Conservation (phyloP, 1,140 invertebrate genomes). For the Hycleus cichorii region DNA sequence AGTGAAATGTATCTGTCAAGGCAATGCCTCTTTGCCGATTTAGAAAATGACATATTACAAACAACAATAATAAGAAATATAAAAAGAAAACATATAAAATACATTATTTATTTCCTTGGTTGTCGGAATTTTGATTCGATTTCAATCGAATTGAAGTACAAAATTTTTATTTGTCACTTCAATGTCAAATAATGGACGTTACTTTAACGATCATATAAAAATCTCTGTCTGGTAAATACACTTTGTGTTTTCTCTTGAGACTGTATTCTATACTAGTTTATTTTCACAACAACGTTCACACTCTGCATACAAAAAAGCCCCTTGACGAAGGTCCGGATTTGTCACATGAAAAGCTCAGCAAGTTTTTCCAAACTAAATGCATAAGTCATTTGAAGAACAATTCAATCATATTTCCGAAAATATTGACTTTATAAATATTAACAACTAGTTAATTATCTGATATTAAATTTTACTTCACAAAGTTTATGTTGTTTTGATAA, state of each 20-base stretch:
- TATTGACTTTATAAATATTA: background rate
- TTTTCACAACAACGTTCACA: slow-evolving; percentile 16
- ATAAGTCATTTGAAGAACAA: slow-evolving; percentile 10
- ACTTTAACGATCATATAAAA: slow-evolving; percentile 8
- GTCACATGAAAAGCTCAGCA: slow-evolving; percentile 16
- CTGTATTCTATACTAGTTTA: slow-evolving; percentile 15
- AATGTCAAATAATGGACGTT: background rate
- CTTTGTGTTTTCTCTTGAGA: slow-evolving; percentile 13
- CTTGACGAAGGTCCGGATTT: slow-evolving; percentile 17
- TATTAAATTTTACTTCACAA: no score
- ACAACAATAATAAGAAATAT: no score
- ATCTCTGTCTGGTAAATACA: slow-evolving; percentile 12
- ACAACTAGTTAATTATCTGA: no score
- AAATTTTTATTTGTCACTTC: slow-evolving; percentile 1
- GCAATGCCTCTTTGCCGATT: no score
- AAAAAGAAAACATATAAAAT: no score
- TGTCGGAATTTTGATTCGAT: no score
- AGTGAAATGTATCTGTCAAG: no score
- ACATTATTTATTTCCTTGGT: no score
- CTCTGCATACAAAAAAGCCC: slow-evolving; percentile 16
- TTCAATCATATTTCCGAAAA: slow-evolving; percentile 10
- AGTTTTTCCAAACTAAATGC: slow-evolving; percentile 12
- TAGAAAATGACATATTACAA: no score
- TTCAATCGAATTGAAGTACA: background rate
- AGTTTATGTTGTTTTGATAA: no score